phyloP scores from a whole-genome alignment of 2,113 vertebrate species.

The Cololabis saira region DNA sequence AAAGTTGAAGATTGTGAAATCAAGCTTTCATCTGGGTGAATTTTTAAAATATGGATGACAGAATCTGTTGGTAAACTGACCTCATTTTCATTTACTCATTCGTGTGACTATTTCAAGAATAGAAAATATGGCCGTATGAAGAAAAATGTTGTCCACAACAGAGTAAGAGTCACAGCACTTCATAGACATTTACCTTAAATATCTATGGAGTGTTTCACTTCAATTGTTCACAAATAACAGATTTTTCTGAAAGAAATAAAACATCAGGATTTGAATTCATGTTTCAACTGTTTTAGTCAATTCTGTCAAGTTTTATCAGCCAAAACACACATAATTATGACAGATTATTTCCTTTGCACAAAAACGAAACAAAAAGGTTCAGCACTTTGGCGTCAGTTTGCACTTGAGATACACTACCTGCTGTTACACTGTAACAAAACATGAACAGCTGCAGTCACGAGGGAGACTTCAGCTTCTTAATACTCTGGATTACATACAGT shows the following conservation, averaged over 20 bases:
- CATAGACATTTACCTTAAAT: too few species aligned
- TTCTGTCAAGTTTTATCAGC: background rate
- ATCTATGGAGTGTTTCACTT: too few species aligned
- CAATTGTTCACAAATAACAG: too few species aligned
- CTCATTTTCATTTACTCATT: too few species aligned
- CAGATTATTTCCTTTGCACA: conserved; percentile 8
- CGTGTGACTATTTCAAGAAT: too few species aligned
- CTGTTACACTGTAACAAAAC: conserved; percentile 70
- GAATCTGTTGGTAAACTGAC: too few species aligned
- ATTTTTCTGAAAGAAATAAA: background rate
- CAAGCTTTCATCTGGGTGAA: too few species aligned
- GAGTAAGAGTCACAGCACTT: too few species aligned
- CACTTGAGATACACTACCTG: conserved; percentile 14
- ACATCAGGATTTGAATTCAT: background rate
- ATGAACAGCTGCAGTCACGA: conserved; percentile 3
- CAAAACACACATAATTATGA: background rate
- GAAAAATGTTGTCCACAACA: too few species aligned
- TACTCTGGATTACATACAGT: conserved; percentile 8
- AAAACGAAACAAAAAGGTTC: background rate
- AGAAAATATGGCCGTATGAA: too few species aligned
- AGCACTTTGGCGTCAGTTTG: conserved; percentile 12
- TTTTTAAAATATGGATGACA: too few species aligned
- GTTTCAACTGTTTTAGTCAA: background rate
- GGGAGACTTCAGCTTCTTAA: conserved; percentile 10
- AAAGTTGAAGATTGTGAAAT: too few species aligned